Evolutionary conservation across 2,113 vertebrate genomes (phyloP).

Genomic region (Corydoras maculifer): DNA sequence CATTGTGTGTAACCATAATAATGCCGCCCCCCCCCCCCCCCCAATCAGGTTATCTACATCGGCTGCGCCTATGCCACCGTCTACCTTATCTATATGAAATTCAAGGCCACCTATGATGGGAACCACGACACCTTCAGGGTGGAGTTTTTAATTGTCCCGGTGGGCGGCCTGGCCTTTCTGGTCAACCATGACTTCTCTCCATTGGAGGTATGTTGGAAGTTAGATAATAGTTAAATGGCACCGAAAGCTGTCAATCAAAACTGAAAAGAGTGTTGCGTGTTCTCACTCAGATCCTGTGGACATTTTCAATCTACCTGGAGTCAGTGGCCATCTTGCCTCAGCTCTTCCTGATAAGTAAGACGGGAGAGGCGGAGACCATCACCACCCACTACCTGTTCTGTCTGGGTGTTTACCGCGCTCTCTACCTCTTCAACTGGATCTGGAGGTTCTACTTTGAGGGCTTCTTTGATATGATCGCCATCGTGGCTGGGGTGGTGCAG

Average conservation of each 20-base stretch:
- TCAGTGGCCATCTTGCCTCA: slow-evolving; percentile 96
- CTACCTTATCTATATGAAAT: slow-evolving; percentile 93
- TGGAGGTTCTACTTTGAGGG: slow-evolving; percentile 99
- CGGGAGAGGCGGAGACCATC: slow-evolving; percentile 96
- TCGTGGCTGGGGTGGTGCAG: slow-evolving; percentile 94
- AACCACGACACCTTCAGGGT: slow-evolving; percentile 96
- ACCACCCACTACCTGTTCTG: slow-evolving; percentile 98
- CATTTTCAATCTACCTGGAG: slow-evolving; percentile 98
- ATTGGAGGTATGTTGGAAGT: slow-evolving; percentile 72
- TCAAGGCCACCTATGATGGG: slow-evolving; percentile 95
- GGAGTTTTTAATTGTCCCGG: slow-evolving; percentile 94
- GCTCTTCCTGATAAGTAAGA: slow-evolving; percentile 99
- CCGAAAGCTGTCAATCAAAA: too few species aligned
- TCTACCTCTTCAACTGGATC: slow-evolving; percentile 99
- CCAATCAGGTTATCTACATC: slow-evolving; percentile 84
- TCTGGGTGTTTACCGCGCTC: slow-evolving; percentile 87
- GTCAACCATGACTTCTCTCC: slow-evolving; percentile 96
- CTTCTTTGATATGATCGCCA: slow-evolving; percentile 97
- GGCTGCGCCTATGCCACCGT: slow-evolving; percentile 88
- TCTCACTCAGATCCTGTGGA: slow-evolving; percentile 86
- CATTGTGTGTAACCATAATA: too few species aligned
- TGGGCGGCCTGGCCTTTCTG: slow-evolving; percentile 88
- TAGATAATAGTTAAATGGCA: not conserved
- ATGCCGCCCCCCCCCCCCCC: too few species aligned
- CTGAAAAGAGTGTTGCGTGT: too few species aligned